Evolutionary conservation across 2,888 invertebrate species (phyloP).

Genomic region (Dasypolia templi): DNA sequence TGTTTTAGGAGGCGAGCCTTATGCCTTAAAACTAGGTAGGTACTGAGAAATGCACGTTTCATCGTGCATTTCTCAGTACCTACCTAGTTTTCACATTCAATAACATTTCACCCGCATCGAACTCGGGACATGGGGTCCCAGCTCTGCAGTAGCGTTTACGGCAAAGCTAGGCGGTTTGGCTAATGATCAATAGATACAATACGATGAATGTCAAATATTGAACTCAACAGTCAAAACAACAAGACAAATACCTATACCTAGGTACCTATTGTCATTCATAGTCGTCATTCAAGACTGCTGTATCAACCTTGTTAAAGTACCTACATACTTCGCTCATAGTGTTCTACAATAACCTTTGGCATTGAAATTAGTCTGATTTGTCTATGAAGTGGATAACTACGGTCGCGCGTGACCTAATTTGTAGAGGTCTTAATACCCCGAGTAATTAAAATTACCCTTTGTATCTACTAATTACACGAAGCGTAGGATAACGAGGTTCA

Average conservation of each 20-base stretch:
- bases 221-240: not conserved
- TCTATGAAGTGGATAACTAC: constrained; percentile 27
- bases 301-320: constrained; percentile 7
- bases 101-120: not conserved
- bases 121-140: not conserved
- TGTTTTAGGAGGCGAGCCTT: not conserved
- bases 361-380: constrained; percentile 27
- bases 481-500: constrained; percentile 1
- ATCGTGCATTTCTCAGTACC: too few species aligned
- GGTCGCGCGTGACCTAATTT: constrained; percentile 43
- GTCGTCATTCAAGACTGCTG: not conserved
- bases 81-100: too few species aligned
- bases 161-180: not conserved
- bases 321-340: not conserved
- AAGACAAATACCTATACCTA: too few species aligned
- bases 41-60: too few species aligned
- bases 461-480: constrained; percentile 35
- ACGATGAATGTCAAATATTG: not conserved
- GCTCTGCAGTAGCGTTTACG: not conserved
- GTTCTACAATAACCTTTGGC: constrained; percentile 15
- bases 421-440: constrained; percentile 40
- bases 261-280: not conserved
- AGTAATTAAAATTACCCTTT: constrained; percentile 48
- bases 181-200: not conserved
- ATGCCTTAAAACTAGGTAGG: too few species aligned